Conservation (phyloP, 2,113 vertebrate species). For the Dicrurus megarhynchus region DNA sequence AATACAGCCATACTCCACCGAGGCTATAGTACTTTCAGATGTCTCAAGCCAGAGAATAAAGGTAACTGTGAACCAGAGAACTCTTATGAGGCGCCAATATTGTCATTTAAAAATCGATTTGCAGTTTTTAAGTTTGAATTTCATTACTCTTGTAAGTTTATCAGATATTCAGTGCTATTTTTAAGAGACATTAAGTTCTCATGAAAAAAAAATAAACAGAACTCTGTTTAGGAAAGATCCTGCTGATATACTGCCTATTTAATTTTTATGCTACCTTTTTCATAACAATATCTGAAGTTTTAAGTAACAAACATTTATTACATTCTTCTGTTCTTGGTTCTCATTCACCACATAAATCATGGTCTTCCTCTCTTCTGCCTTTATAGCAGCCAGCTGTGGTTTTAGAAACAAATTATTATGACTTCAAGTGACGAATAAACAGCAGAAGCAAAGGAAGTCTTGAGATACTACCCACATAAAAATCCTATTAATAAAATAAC, state of each 20-base stretch:
- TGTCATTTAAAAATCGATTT: not conserved
- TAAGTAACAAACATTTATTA: constrained; percentile 21
- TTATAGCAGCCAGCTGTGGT: constrained; percentile 37
- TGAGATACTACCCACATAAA: constrained; percentile 7
- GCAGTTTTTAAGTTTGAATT: constrained; percentile 18
- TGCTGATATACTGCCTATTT: constrained; percentile 41
- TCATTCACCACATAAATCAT: constrained; percentile 18
- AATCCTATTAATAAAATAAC: constrained; percentile 17
- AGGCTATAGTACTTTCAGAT: not conserved
- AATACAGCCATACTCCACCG: not conserved
- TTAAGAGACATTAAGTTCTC: not conserved
- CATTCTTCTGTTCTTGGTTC: constrained; percentile 20
- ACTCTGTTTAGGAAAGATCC: constrained; percentile 3
- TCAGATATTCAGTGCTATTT: not conserved
- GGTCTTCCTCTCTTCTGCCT: constrained; percentile 26
- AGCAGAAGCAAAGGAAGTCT: constrained; percentile 31
- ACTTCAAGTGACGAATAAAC: constrained; percentile 36
- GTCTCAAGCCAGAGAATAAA: not conserved
- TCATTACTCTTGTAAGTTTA: constrained; percentile 7
- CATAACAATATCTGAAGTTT: constrained; percentile 11
- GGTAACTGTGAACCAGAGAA: not conserved
- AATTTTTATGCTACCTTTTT: constrained; percentile 37
- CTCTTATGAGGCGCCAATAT: not conserved
- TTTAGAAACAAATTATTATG: constrained; percentile 44
- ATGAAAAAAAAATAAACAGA: not conserved